Conservation (phyloP, 2,113 vertebrate species). For the Porphyrio hochstetteri region DNA sequence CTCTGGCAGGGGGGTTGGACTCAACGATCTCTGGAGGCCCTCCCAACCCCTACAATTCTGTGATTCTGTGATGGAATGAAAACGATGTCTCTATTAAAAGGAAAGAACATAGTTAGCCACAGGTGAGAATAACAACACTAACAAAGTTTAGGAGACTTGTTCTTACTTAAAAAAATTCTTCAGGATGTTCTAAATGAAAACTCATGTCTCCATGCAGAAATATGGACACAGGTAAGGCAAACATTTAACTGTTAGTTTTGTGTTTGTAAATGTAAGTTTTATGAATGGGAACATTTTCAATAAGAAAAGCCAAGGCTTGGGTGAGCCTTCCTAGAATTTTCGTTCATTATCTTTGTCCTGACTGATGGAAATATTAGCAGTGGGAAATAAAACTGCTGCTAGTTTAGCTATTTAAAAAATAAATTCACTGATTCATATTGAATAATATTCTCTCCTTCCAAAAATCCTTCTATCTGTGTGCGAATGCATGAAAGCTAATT, state of each 20-base stretch:
- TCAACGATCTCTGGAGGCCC: too few relatives aligned
- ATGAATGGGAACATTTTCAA: neutral
- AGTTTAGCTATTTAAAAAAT: neutral
- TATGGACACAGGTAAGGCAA: neutral
- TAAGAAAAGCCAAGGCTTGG: neutral
- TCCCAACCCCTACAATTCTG: too few relatives aligned
- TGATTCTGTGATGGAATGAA: neutral
- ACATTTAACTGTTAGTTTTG: constrained; percentile 37
- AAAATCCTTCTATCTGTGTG: constrained; percentile 6
- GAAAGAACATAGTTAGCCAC: neutral
- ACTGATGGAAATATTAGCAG: constrained; percentile 12
- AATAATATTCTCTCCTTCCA: constrained; percentile 4
- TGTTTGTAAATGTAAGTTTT: neutral
- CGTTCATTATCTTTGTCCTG: constrained; percentile 37
- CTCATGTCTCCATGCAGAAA: constrained; percentile 10
- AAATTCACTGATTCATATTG: neutral
- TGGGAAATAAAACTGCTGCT: neutral
- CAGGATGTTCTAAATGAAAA: neutral
- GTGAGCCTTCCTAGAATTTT: neutral
- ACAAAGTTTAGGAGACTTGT: neutral
- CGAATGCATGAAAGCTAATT: neutral
- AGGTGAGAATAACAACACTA: neutral
- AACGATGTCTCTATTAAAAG: neutral
- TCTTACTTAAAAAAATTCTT: neutral
- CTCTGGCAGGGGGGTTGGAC: too few relatives aligned